Percentiles rank a stretch among this genome's conserved stretches.
phyloP scores from a whole-genome alignment of 1,140 invertebrate species.

The Cydia pomonella region DNA sequence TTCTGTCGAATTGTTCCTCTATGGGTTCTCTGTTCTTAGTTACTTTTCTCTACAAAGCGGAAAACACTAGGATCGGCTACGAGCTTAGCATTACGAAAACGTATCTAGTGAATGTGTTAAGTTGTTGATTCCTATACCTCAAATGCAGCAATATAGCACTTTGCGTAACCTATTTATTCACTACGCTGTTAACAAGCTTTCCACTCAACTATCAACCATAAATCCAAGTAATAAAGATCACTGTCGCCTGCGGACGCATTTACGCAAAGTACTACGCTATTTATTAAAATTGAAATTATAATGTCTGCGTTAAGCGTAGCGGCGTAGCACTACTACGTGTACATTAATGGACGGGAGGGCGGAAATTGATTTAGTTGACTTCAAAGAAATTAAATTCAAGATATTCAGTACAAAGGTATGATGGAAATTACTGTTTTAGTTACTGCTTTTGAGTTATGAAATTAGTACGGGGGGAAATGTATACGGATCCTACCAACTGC shows the following conservation, averaged over 20 bases:
- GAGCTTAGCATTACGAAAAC: too few species aligned
- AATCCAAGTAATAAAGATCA: background rate
- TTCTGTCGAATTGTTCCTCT: too few species aligned
- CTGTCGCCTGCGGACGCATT: background rate
- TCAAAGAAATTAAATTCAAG: background rate
- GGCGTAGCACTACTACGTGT: background rate
- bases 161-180: background rate
- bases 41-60: too few species aligned
- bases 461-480: background rate
- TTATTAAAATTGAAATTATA: conserved; percentile 20
- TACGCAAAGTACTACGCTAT: conserved; percentile 13
- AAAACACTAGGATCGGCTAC: too few species aligned
- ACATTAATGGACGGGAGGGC: background rate
- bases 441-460: background rate
- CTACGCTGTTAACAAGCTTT: background rate
- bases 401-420: background rate
- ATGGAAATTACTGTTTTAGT: background rate
- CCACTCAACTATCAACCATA: background rate
- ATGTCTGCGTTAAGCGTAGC: background rate
- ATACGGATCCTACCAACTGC: background rate
- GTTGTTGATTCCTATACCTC: too few species aligned
- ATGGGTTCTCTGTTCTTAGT: too few species aligned
- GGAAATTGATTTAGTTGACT: background rate
- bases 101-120: too few species aligned
- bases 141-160: background rate